Conservation (phyloP, 1,140 invertebrate genomes). For the Monochamus saltuarius region DNA sequence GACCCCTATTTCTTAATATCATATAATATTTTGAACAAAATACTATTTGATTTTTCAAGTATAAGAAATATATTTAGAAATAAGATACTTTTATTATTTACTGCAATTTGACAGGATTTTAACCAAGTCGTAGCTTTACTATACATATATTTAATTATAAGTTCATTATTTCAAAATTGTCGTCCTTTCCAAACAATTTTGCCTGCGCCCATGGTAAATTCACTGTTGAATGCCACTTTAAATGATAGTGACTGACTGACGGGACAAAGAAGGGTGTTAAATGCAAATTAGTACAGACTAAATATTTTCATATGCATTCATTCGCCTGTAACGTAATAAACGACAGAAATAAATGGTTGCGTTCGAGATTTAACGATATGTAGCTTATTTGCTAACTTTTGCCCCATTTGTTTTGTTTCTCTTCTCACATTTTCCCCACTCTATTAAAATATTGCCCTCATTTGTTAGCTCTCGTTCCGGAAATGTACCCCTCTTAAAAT, state of each 20-base stretch:
- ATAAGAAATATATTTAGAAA: too few relatives aligned
- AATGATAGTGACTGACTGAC: conserved; percentile 10
- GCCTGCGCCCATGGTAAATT: too few relatives aligned
- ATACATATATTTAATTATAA: too few relatives aligned
- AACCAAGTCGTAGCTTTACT: too few relatives aligned
- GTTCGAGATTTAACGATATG: conserved; percentile 11
- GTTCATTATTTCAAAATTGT: background rate
- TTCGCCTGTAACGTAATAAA: conserved; percentile 1
- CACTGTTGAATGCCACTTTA: conserved; percentile 2
- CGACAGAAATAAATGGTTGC: conserved; percentile 9
- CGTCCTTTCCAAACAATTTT: too few relatives aligned
- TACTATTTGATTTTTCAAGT: too few relatives aligned
- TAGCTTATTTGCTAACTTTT: conserved; percentile 6
- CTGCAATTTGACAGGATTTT: too few relatives aligned
- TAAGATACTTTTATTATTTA: too few relatives aligned
- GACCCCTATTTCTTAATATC: too few relatives aligned
- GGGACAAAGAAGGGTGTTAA: conserved; percentile 9
- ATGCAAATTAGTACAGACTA: conserved; percentile 4
- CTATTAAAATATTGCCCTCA: conserved; percentile 6
- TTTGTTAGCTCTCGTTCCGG: background rate
- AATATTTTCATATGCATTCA: conserved; percentile 16
- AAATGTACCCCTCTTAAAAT: too few relatives aligned
- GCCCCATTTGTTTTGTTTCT: conserved; percentile 1
- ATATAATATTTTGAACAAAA: too few relatives aligned
- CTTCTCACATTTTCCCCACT: background rate